Evolutionary conservation across 2,888 invertebrate genomes (phyloP).

Genomic region (Acronicta alni): DNA sequence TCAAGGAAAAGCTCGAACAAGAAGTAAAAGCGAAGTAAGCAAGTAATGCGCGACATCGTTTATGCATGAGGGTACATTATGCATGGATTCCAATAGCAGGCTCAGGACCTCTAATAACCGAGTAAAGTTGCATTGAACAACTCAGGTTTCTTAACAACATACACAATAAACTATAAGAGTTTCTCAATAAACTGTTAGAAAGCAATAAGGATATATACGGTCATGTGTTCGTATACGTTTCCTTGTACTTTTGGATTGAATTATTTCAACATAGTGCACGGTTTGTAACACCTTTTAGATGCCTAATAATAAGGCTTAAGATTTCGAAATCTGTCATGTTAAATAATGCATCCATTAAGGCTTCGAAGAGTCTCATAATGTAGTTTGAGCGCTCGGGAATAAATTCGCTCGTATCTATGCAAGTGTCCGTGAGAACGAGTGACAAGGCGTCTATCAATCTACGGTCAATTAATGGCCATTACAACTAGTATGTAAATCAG

Average conservation of each 20-base stretch:
- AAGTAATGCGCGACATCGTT: constrained; percentile 77
- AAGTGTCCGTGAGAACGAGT: constrained; percentile 39
- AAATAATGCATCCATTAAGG: constrained; percentile 27
- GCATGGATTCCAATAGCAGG: constrained; percentile 79
- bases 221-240: constrained; percentile 48
- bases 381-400: constrained; percentile 9
- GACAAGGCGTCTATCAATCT: constrained; percentile 58
- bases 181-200: constrained; percentile 54
- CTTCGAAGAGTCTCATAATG: constrained; percentile 20
- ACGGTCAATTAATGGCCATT: constrained; percentile 58
- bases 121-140: constrained; percentile 67
- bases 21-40: constrained; percentile 71
- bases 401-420: constrained; percentile 37
- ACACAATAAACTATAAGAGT: constrained; percentile 57
- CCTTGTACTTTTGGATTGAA: constrained; percentile 43
- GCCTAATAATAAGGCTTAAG: constrained; percentile 6
- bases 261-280: constrained; percentile 25
- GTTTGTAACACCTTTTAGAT: constrained; percentile 20
- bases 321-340: constrained; percentile 13
- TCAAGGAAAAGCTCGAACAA: constrained; percentile 68
- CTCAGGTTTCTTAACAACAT: constrained; percentile 50
- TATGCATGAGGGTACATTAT: constrained; percentile 84
- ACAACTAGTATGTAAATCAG: constrained; percentile 66
- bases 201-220: constrained; percentile 56
- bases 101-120: constrained; percentile 72